Base-by-base conservation (phyloP, 2,888 invertebrate genomes). In the Balanococcus diminutus region DNA sequence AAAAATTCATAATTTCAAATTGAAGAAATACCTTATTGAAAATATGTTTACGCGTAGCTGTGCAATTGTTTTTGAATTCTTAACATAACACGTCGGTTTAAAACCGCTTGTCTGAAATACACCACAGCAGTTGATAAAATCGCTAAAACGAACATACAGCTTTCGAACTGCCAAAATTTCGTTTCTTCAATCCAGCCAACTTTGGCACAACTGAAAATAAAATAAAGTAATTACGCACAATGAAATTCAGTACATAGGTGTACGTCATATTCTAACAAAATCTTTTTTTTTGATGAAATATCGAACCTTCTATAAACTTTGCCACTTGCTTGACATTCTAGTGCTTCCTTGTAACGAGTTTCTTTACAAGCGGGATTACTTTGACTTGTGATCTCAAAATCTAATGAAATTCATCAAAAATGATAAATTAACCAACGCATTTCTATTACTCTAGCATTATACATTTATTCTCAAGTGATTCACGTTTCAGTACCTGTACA, bases 161-260 rank as follows among this genome's bases (percentile, higher is more conserved):
- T 92, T 89, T 96, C 94, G 89, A 96, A 96, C 88, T 94, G 93
- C 94, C 95, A 96, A 90, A 95, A 98, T 86, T 94, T 93, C 87
- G 93, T 92, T 89, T 96, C 95, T 89, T 97, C 96, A 83, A 96
- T 91, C 91, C 95, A 95, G 2, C 95, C 95, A 19, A 96, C 95
- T 89, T 93, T 92, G 89, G 96, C 96, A 91, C 97, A 97, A 90
- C 97, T 95, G 91, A 87, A 93, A 92, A 72, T 87, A 87, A 87
- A 87, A 87, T 84, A 86, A 51, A 56, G 46, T 51, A 83, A 83
- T 87, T 86, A 85, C 31, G 22, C 1, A 14, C 6, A 36, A 25
- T 83, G 46, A 16, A 42, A 16, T n/a, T n/a, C n/a, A n/a, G n/a
- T n/a, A n/a, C n/a, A n/a, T n/a, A n/a, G n/a, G n/a, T n/a, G n/a